phyloP scores from a whole-genome alignment of 2,797 vertebrate species.

The Neosilurus hyrtlii region DNA sequence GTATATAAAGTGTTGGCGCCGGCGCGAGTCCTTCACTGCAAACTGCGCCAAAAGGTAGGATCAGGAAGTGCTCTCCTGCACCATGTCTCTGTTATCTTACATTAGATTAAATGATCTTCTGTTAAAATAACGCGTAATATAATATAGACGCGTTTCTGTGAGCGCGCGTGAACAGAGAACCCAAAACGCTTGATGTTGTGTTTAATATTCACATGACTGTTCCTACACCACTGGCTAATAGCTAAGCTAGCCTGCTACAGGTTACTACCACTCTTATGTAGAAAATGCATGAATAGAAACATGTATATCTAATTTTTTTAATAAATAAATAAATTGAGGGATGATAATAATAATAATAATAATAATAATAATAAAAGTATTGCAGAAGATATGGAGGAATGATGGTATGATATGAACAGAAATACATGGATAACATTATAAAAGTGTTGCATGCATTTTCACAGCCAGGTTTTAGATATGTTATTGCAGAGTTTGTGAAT shows the following conservation, averaged over 20 bases:
- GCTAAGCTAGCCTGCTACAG: background rate
- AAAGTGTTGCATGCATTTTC: background rate
- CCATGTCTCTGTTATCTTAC: too few relatives aligned
- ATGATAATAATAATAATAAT: too few relatives aligned
- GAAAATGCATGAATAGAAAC: background rate
- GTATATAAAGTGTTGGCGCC: conserved; percentile 83
- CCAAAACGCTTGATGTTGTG: background rate
- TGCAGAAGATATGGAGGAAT: conserved; percentile 20
- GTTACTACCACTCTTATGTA: background rate
- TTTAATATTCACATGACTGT: background rate
- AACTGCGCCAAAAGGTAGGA: conserved; percentile 25
- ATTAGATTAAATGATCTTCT: too few relatives aligned
- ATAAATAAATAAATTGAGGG: background rate
- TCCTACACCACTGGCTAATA: background rate
- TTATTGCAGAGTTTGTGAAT: background rate
- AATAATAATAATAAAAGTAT: background rate
- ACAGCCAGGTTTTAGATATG: background rate
- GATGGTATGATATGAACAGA: background rate
- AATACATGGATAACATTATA: background rate
- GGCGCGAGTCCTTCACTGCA: conserved; percentile 65
- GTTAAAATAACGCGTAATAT: too few relatives aligned
- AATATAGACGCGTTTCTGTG: background rate
- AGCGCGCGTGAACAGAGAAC: background rate
- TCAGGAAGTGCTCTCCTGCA: background rate
- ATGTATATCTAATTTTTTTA: background rate